These are phyloP conservation scores for Microctonus hyperodae DNA, from an alignment of 2,888 invertebrate species.

Conservation along the genomic window DNA sequence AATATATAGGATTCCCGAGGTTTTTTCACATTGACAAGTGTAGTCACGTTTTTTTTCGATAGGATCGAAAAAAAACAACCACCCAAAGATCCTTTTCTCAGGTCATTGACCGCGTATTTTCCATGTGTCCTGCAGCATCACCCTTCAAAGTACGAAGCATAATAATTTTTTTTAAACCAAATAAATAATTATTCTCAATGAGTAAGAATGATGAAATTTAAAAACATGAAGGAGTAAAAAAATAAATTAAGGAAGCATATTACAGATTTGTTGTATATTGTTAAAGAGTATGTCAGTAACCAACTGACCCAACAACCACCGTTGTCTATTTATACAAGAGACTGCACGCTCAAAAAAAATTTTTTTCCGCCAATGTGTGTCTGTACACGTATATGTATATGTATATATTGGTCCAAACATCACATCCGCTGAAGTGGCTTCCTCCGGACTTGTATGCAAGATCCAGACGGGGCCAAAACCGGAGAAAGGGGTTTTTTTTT, in stretches of 20 bases:
- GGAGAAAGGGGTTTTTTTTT: slow-evolving; percentile 36
- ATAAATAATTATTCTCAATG: background rate
- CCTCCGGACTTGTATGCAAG: slow-evolving; percentile 35
- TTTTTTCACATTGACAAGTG: slow-evolving; percentile 13
- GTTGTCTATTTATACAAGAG: slow-evolving; percentile 47
- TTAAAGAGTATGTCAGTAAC: slow-evolving; percentile 2
- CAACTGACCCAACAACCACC: slow-evolving; percentile 40
- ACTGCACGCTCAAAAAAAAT: slow-evolving; percentile 9
- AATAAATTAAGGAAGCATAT: background rate
- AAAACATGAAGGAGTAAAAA: slow-evolving; percentile 4
- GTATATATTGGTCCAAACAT: slow-evolving; percentile 49
- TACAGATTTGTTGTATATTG: background rate
- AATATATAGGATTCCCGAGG: slow-evolving; percentile 6
- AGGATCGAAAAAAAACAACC: slow-evolving; percentile 3
- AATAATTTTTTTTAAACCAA: background rate
- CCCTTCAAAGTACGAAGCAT: too few species aligned
- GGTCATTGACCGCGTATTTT: slow-evolving; percentile 25
- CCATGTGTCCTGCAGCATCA: background rate
- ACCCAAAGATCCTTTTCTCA: background rate
- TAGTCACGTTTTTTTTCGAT: slow-evolving; percentile 24
- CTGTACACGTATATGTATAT: background rate
- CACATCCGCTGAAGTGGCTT: slow-evolving; percentile 53
- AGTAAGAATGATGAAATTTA: slow-evolving; percentile 10
- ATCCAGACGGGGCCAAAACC: slow-evolving; percentile 30
- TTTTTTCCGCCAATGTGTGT: background rate